Evolutionary conservation across 2,113 vertebrate genomes (phyloP).

Genomic region (Pipa parva): DNA sequence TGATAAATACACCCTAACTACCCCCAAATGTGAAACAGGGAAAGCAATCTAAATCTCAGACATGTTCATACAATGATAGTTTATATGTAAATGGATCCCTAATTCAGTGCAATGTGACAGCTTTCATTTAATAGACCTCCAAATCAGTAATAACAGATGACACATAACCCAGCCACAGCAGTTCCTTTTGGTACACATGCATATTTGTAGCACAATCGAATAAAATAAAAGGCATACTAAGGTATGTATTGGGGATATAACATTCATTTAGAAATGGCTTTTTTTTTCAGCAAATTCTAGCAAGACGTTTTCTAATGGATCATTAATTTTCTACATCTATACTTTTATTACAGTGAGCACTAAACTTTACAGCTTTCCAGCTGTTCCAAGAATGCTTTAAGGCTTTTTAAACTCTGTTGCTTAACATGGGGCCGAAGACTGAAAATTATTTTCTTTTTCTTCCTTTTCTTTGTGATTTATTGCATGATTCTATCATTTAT

Average conservation of each 20-base stretch:
- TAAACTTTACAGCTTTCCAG: constrained; percentile 31
- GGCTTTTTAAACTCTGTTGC: constrained; percentile 1
- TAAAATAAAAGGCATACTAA: neutral
- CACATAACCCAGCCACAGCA: neutral
- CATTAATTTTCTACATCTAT: constrained; percentile 28
- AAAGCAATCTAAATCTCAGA: too few species aligned
- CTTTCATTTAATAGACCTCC: neutral
- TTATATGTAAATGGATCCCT: neutral
- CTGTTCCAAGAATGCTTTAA: constrained; percentile 21
- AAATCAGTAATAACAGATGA: neutral
- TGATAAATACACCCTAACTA: too few species aligned
- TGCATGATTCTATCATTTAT: neutral
- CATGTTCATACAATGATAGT: too few species aligned
- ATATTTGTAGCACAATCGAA: constrained; percentile 2
- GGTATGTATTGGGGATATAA: neutral
- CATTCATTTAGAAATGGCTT: constrained; percentile 1
- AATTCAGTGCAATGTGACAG: neutral
- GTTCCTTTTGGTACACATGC: neutral
- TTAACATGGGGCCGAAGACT: neutral
- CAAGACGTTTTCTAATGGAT: constrained; percentile 24
- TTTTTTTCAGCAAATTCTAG: constrained; percentile 8
- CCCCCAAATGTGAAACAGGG: too few species aligned
- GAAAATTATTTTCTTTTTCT: neutral
- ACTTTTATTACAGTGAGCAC: constrained; percentile 26
- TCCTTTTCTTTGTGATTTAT: neutral